Base-by-base conservation (phyloP, 2,113 vertebrate genomes). In the Brienomyrus brachyistius region DNA sequence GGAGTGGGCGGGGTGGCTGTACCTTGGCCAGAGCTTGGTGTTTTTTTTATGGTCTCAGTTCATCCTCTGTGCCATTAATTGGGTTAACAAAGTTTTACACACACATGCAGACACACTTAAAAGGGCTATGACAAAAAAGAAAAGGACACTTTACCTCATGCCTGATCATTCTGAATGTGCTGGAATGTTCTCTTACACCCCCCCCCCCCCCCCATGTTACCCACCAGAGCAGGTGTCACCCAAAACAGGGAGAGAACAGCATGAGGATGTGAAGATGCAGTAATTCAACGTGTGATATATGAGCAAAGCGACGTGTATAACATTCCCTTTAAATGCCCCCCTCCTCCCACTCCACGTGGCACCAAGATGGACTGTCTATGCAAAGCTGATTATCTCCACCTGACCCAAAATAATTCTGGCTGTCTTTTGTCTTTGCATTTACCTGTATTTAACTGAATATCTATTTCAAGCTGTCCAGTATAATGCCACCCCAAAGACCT, bases 301-400 rank as follows among this genome's bases (percentile, higher is more conserved):
- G 13, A 82, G 50, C 45, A 48, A 87, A 87, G 13, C 5, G 1
- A 51, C 17, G 19, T 13, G 7, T 83, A 54, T 54, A 48, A 56
- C 15, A 48, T 21, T 45, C 85, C 62, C 62, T 86, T 89, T 85
- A 85, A 89, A 62, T 4, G 13, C 19, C 8, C 88, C 47, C 43
- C 89, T 90, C 0, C 0, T 13, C 89, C 82, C n/a, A 74, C 50
- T 50, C 35, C 43, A 56, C 54, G 89, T 90, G 48, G 17, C 54
- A 43, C 90, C 62, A 87, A 45, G 88, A 59, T 54, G 92, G 91
- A 92, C 90, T 90, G 83, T 95, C 94, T 94, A 95, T 95, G 94
- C 93, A 94, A 94, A 92, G 43, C 27, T 91, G 47, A 7, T 90
- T 21, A 43, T 86, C n/a, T 84, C 84, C 90, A 90, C 87, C 52